Evolutionary conservation across 2,113 vertebrate genomes (phyloP).

Genomic region (Hippolais icterina): DNA sequence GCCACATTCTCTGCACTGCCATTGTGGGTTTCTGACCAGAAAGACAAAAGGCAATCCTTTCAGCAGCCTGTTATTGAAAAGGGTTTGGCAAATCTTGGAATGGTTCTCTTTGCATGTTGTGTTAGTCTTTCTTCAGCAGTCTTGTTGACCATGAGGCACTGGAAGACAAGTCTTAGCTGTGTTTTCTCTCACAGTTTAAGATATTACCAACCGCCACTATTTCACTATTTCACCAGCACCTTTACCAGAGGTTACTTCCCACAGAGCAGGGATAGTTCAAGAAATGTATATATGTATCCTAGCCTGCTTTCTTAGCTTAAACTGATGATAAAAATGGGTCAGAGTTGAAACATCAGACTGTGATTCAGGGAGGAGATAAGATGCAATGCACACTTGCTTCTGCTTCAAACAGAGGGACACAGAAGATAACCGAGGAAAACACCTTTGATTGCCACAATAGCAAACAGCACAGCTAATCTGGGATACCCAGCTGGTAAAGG

Average conservation of each 20-base stretch:
- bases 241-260: neutral
- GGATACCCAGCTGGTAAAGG: neutral
- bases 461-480: neutral
- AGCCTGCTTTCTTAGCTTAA: neutral
- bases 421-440: neutral
- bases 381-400: neutral
- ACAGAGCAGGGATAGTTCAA: neutral
- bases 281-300: neutral
- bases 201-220: accelerated
- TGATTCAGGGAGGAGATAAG: neutral
- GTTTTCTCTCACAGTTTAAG: neutral
- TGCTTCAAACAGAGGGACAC: neutral
- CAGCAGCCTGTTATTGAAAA: neutral
- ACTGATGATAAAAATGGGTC: neutral
- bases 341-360: neutral
- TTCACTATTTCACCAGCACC: neutral
- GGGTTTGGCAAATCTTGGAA: neutral
- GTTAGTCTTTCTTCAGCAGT: neutral
- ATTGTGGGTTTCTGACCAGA: neutral
- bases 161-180: neutral
- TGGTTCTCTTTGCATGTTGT: neutral
- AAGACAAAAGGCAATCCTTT: neutral
- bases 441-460: neutral
- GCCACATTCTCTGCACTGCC: accelerated
- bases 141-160: neutral